Evolutionary conservation across 1,140 invertebrate genomes (phyloP), one percentile per base, ranked within the genome.

Genomic region (Riptortus pedestris): DNA sequence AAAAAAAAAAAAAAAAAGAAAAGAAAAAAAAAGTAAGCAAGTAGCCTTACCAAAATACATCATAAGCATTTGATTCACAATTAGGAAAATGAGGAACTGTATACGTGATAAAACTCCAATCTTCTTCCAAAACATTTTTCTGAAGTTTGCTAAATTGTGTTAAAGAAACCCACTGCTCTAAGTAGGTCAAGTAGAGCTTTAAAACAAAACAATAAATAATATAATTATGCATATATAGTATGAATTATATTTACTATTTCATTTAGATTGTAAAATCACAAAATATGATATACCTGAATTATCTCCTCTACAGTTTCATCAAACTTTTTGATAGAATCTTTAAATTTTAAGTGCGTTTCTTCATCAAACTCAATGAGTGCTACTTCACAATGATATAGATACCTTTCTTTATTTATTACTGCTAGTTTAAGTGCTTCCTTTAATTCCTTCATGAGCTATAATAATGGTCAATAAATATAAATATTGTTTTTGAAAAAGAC

Each of bases 361-460:
- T 71, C 67, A 45, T 79, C 74, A 24, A 14, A 2, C 20, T 55
- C 51, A 14, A 38, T 1, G 26, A 26, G 24, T 9, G 85, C 84
- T 20, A 83, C 81, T 16, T 79, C 75, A 24, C 87, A 83, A 74
- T 91, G 84, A 7, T 74, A 69, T 29, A 78, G 70, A 66, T 79
- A 91, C 65, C 85, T 83, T 66, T 87, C 81, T 16, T 90, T 82
- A 74, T 90, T 85, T 20, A 84, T 78, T 26, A 88, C 83, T 12
- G 88, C 87, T 58, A 91, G 83, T 69, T 82, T 83, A 43, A 94
- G 73, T 9, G 88, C 90, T 71, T 93, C 91, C 66, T 90, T 87
- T 66, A 93, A 80, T 75, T 94, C 92, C 69, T 86, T 82, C 76
- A 93, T 93, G 48, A 94, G 75, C 81, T 89, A 79, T 52, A 73